Base-by-base conservation (phyloP, 2,797 vertebrate genomes). In the Prionace glauca region DNA sequence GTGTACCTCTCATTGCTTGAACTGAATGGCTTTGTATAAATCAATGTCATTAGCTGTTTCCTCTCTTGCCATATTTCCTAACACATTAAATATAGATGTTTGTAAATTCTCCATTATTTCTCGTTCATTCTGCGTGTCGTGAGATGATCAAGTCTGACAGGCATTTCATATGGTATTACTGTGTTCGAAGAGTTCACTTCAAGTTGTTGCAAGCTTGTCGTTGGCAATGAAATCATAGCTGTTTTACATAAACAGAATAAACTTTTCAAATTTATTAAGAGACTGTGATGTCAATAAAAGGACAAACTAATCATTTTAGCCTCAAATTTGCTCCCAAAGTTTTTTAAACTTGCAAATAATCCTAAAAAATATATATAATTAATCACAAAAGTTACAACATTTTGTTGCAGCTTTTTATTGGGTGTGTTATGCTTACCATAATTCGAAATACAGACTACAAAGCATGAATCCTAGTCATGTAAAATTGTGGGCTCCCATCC, bases 31-130 rank as follows among this genome's bases (percentile, higher is more conserved):
- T 97, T 97, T 97, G 97, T 97, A 97, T 95, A 96, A 97, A 96
- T 96, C 97, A 97, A 96, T 97, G 97, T 98, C 97, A 97, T 96
- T 96, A 96, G 96, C 96, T 96, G 95, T 98, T 97, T 97, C 97
- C 97, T 97, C 97, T 97, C 97, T 97, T 97, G 97, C 95, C 97
- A 96, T 97, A 96, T 97, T 97, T 98, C 97, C 97, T 97, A 97
- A 97, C 96, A 97, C 97, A 95, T 97, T 96, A 98, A 98, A 98
- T 98, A 98, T 98, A 98, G 97, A 97, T 98, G 97, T 98, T 98
- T 98, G 96, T 98, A 98, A 97, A 97, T 97, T 97, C 97, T 96
- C 96, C 97, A 97, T 97, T 97, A 96, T 97, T 96, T 97, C 97
- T 96, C 96, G 97, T 96, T 97, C 96, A 96, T 97, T 97, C 96